Percentiles rank a stretch among this genome's conserved stretches.
Conservation (phyloP, 2,888 invertebrate genomes). For the Mesochorus sp. region DNA sequence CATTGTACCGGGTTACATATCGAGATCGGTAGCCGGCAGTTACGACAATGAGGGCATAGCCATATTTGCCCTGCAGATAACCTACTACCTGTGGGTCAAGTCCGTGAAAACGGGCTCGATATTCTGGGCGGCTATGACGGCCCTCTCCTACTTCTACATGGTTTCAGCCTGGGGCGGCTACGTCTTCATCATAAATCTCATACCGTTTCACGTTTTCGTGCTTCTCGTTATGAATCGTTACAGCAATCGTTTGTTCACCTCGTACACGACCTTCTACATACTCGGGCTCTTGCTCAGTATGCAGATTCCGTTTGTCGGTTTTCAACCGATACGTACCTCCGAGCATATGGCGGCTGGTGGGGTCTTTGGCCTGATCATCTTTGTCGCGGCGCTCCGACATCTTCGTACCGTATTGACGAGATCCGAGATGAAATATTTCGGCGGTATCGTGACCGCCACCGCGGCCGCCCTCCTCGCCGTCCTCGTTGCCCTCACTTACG, state of each 20-base stretch:
- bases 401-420: constrained; percentile 93
- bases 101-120: constrained; percentile 98
- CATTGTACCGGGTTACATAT: constrained; percentile 99
- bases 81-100: constrained; percentile 99
- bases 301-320: constrained; percentile 98
- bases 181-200: constrained; percentile 99
- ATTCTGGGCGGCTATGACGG: constrained; percentile 97
- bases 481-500: constrained; percentile 95
- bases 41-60: constrained; percentile 99
- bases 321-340: constrained; percentile 99
- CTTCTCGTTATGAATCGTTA: constrained; percentile 97
- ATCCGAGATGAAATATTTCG: constrained; percentile 94
- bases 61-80: constrained; percentile 99
- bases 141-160: constrained; percentile 99
- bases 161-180: constrained; percentile 99
- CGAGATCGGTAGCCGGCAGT: constrained; percentile 99
- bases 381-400: constrained; percentile 89
- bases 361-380: constrained; percentile 96
- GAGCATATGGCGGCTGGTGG: constrained; percentile 99
- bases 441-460: constrained; percentile 86
- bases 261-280: constrained; percentile 98
- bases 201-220: constrained; percentile 98
- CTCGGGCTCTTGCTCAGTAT: constrained; percentile 97
- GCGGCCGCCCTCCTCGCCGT: constrained; percentile 91
- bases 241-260: constrained; percentile 95